Conservation (phyloP, 1,140 invertebrate genomes). For the Zaprionus inermis region DNA sequence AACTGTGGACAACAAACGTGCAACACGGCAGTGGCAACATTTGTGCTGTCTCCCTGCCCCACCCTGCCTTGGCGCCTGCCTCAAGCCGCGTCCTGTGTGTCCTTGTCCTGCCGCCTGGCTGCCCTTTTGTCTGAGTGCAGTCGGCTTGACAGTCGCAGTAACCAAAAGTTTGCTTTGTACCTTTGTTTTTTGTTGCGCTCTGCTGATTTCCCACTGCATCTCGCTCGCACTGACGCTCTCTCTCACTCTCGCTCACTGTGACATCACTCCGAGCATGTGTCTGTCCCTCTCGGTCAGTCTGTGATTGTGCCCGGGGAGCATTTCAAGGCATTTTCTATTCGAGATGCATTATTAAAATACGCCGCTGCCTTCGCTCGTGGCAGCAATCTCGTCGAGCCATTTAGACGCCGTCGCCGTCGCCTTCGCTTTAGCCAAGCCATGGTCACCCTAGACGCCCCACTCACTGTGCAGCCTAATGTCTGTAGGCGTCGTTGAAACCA, state of each 20-base stretch:
- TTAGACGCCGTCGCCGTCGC: conserved; percentile 21
- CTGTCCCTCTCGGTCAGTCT: conserved; percentile 10
- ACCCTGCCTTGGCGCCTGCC: not conserved
- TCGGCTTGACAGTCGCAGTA: conserved; percentile 74
- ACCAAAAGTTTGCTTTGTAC: conserved; percentile 66
- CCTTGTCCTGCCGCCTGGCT: conserved; percentile 24
- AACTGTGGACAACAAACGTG: conserved; percentile 43
- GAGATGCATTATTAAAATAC: conserved; percentile 66
- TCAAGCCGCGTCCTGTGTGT: conserved; percentile 7
- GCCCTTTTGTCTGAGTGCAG: conserved; percentile 69
- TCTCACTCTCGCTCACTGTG: not conserved
- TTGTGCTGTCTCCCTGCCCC: conserved; percentile 7
- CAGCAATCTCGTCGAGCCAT: conserved; percentile 27
- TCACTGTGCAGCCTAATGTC: conserved; percentile 10
- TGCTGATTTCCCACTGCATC: conserved; percentile 45
- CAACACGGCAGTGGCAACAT: conserved; percentile 43
- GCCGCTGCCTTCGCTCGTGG: conserved; percentile 29
- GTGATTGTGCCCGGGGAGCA: conserved; percentile 42
- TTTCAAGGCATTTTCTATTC: conserved; percentile 46
- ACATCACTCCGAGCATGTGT: not conserved
- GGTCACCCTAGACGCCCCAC: no score
- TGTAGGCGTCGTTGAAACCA: conserved; percentile 32
- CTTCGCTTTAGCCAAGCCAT: not conserved
- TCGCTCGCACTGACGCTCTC: conserved; percentile 1
- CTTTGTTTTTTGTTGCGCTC: conserved; percentile 67